Percentiles rank a stretch among this genome's conserved stretches.
phyloP scores from a whole-genome alignment of 2,888 invertebrate genomes.

The Microplitis manilae region DNA sequence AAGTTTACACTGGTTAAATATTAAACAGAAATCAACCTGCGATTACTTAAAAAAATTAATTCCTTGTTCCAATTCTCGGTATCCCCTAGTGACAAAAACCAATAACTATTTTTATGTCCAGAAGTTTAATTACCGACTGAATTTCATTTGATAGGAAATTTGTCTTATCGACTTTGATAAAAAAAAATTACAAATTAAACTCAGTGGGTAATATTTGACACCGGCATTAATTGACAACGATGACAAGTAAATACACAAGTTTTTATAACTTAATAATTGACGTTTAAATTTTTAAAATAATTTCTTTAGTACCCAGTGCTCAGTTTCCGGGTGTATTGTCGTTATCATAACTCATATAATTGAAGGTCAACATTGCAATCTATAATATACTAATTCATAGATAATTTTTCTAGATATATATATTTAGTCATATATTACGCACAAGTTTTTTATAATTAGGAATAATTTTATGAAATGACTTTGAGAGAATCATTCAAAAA shows the following conservation, averaged over 20 bases:
- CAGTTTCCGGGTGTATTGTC: background rate
- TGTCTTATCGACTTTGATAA: background rate
- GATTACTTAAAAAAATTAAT: background rate
- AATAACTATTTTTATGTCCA: background rate
- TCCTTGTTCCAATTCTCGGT: too few species aligned
- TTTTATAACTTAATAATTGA: background rate
- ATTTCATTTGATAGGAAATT: too few species aligned
- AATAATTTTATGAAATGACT: background rate
- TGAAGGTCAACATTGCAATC: background rate
- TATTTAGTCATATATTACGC: background rate
- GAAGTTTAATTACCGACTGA: background rate
- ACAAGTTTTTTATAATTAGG: background rate
- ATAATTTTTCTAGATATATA: background rate
- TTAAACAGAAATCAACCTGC: background rate
- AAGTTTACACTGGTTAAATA: background rate
- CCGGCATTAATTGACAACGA: background rate
- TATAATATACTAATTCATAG: background rate
- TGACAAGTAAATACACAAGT: background rate
- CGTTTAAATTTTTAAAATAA: background rate
- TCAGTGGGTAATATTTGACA: background rate
- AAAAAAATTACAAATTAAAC: background rate
- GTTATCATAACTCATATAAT: background rate
- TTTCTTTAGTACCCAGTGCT: background rate
- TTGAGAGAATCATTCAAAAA: background rate
- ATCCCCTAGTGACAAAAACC: background rate